Conservation (phyloP, 2,888 invertebrate species). For the Plebejus anna region DNA sequence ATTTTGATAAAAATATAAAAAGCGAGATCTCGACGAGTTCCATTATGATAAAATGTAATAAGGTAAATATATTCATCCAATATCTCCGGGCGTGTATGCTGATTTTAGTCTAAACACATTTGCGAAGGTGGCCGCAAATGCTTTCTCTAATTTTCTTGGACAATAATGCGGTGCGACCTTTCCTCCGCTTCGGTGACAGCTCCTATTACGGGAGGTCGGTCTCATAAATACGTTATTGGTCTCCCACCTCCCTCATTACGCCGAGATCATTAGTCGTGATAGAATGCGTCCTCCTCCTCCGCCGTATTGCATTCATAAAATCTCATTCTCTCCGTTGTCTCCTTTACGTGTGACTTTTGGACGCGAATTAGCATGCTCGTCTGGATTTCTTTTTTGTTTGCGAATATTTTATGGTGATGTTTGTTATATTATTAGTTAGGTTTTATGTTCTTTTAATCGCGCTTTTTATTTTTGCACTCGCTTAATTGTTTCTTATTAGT, state of each 20-base stretch:
- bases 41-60: conserved; percentile 19
- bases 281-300: conserved; percentile 53
- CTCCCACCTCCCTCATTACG: conserved; percentile 67
- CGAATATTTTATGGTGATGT: conserved; percentile 6
- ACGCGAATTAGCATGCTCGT: conserved; percentile 24
- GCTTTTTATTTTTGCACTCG: not conserved
- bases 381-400: conserved; percentile 1
- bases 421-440: conserved; percentile 12
- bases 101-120: conserved; percentile 25
- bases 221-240: conserved; percentile 77
- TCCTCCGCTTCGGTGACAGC: conserved; percentile 56
- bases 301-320: conserved; percentile 28
- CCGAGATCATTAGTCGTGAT: conserved; percentile 71
- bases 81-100: conserved; percentile 16
- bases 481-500: conserved; percentile 6
- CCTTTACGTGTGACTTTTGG: conserved; percentile 20
- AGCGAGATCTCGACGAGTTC: not conserved
- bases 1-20: conserved; percentile 1
- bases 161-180: conserved; percentile 54
- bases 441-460: conserved; percentile 8
- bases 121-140: conserved; percentile 36
- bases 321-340: conserved; percentile 22
- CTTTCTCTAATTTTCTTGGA: conserved; percentile 48
- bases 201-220: conserved; percentile 66
- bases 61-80: conserved; percentile 22